phyloP scores from a whole-genome alignment of 2,888 invertebrate species.

The Tinea semifulvella region DNA sequence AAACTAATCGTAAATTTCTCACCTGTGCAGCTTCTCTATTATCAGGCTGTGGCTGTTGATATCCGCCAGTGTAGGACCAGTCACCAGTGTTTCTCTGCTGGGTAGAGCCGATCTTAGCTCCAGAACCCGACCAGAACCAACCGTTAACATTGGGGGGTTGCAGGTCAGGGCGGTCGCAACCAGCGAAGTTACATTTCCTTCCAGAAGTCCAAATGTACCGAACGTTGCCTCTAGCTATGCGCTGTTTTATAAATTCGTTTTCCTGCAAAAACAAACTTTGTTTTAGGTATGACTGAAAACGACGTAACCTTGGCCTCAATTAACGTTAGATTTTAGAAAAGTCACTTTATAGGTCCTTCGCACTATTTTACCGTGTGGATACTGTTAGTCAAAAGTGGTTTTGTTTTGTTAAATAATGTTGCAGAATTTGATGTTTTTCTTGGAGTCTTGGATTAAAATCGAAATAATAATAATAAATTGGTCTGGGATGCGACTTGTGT shows the following conservation, averaged over 20 bases:
- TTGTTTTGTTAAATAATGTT: too few relatives aligned
- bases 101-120: slow-evolving; percentile 90
- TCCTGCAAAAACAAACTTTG: slow-evolving; percentile 67
- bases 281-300: too few relatives aligned
- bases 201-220: slow-evolving; percentile 93
- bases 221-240: slow-evolving; percentile 80
- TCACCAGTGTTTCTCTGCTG: slow-evolving; percentile 89
- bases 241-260: slow-evolving; percentile 89
- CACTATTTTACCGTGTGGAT: too few relatives aligned
- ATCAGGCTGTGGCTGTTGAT: slow-evolving; percentile 87
- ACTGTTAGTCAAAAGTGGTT: too few relatives aligned
- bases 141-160: slow-evolving; percentile 88
- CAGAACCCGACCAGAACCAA: slow-evolving; percentile 96
- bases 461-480: too few relatives aligned
- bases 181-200: slow-evolving; percentile 91
- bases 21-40: slow-evolving; percentile 91
- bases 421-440: too few relatives aligned
- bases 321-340: too few relatives aligned
- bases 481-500: too few relatives aligned
- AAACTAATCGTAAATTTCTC: slow-evolving; percentile 19
- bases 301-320: too few relatives aligned
- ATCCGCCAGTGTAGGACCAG: slow-evolving; percentile 90
- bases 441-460: too few relatives aligned
- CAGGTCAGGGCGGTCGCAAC: slow-evolving; percentile 83
- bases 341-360: too few relatives aligned